A percentile compares a stretch with the other conserved stretches of the same genome.
These are phyloP conservation scores for Nesogale talazaci DNA, from an alignment of 2,113 vertebrate species.

Conservation along the genomic window DNA sequence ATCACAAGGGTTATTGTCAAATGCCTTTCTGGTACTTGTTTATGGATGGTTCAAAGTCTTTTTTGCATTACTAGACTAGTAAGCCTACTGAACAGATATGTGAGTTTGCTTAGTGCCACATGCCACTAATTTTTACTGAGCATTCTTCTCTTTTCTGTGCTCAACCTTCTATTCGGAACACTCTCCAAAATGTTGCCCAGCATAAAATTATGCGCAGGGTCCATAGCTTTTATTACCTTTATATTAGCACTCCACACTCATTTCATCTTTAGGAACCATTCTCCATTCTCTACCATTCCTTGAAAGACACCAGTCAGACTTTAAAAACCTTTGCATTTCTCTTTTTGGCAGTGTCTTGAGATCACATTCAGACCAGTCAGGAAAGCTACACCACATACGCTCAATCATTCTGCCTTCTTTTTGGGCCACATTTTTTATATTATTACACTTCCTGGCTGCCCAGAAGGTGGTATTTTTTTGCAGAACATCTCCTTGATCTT, in stretches of 20 bases:
- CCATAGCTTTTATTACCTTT: background rate
- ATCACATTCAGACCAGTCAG: background rate
- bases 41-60: background rate
- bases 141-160: background rate
- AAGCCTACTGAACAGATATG: background rate
- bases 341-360: background rate
- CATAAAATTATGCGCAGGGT: background rate
- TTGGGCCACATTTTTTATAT: background rate
- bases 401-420: background rate
- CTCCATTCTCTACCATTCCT: background rate
- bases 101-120: background rate
- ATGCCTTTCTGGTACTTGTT: background rate
- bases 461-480: background rate
- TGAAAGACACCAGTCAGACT: background rate
- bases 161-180: background rate
- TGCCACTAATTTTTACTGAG: background rate
- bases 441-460: background rate
- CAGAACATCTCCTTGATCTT: background rate
- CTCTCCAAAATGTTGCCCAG: background rate
- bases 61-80: background rate
- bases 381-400: background rate
- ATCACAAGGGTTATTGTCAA: background rate
- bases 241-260: background rate
- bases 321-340: slow-evolving; percentile 32
- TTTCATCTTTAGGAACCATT: background rate